Base-by-base conservation (phyloP, 2,113 vertebrate species). In the Chlorodrepanis virens region DNA sequence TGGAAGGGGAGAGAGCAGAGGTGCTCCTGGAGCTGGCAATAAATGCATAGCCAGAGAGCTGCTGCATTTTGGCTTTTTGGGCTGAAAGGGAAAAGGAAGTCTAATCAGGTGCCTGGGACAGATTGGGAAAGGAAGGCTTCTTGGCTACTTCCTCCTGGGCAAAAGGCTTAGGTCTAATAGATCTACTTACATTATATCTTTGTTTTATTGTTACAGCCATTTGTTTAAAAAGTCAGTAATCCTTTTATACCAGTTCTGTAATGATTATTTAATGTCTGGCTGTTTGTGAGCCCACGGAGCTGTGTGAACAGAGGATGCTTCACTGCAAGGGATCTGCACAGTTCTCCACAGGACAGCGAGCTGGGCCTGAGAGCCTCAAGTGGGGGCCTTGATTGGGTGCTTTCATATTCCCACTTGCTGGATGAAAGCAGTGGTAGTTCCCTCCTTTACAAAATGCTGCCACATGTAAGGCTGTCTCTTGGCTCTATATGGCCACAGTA, bases 201-300 rank as follows among this genome's bases (percentile, higher is more conserved):
- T 91, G 29, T 18, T 86, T 87, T 87, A 59, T 77, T 63, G 68
- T 93, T 83, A 27, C 35, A 77, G 40, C 54, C n/a, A 59, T 96
- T 94, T 85, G 74, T 96, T 93, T 80, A 33, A 90, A 91, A 93
- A 87, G 67, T 91, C 83, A 50, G 59, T 86, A 96, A 88, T 77
- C 75, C 82, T 92, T 97, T 97, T 92, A 88, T 95, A 90, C 59
- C 53, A 42, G 75, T 69, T 50, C 82, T 91, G n/a, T 89, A 94
- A 90, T 87, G 84, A 91, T 93, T 91, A 89, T 87, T 96, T 93
- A 72, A 80, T 80, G 63, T 63, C 64, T 88, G 67, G 21, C 71
- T 93, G 67, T 86, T 94, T 67, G 81, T 88, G 82, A 91, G 47
- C 84, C 59, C 19, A 13, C 2, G 0, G 10, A 57, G 67, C 84